Percentiles rank a stretch among this genome's conserved stretches.
These are phyloP conservation scores for Protaetia brevitarsis DNA, from an alignment of 1,140 invertebrate genomes.

Conservation along the genomic window DNA sequence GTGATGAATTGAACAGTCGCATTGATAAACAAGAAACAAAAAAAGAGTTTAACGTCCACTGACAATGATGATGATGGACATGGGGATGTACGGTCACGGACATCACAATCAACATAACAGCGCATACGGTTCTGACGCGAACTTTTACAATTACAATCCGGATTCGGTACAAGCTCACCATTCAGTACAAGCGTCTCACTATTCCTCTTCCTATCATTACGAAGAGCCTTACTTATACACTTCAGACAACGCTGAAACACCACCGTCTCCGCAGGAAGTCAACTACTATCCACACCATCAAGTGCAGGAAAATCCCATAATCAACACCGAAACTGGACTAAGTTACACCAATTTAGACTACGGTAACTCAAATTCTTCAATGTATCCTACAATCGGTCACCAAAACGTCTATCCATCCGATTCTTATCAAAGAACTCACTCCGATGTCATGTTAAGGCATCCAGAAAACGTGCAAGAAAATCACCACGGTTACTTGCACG, in stretches of 20 bases:
- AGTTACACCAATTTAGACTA: constrained; percentile 91
- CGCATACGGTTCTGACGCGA: constrained; percentile 47
- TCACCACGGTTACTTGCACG: constrained; percentile 52
- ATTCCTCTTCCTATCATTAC: constrained; percentile 40
- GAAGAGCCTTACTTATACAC: constrained; percentile 42
- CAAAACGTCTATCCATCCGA: constrained; percentile 29
- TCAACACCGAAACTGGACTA: constrained; percentile 78
- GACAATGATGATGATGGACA: constrained; percentile 68
- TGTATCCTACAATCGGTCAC: constrained; percentile 25
- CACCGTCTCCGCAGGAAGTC: constrained; percentile 42
- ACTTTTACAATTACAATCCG: constrained; percentile 51
- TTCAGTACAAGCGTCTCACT: constrained; percentile 46
- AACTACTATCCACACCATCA: constrained; percentile 45
- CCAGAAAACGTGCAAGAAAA: constrained; percentile 40
- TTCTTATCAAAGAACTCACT: constrained; percentile 34
- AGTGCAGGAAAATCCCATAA: constrained; percentile 58
- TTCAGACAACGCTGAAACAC: constrained; percentile 38
- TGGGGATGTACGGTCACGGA: constrained; percentile 66
- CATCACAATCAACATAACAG: constrained; percentile 47
- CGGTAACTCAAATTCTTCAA: constrained; percentile 51
- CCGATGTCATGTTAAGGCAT: constrained; percentile 36
- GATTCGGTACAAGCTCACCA: constrained; percentile 33
- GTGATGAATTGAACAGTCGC: not conserved
- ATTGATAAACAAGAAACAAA: constrained; percentile 9
- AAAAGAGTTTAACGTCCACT: constrained; percentile 22